Evolutionary conservation across 1,140 invertebrate species (phyloP), one percentile per base, ranked within the genome.

Genomic region (Cyrtorhinus lividipennis): DNA sequence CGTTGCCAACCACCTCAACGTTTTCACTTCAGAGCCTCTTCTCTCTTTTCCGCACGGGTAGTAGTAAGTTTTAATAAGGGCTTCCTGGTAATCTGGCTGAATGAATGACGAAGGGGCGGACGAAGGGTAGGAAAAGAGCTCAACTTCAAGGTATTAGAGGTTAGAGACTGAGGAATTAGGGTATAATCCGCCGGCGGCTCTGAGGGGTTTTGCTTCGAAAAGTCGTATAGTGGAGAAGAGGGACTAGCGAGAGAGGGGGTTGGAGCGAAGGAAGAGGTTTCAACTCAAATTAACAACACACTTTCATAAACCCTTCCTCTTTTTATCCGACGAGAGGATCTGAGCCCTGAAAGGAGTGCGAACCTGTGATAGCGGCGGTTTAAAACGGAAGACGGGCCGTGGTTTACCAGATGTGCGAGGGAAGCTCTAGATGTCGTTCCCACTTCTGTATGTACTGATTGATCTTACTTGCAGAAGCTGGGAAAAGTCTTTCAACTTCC

Each of bases 31-130:
- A n/a, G n/a, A n/a, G n/a, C n/a, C n/a, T 38, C 30, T 15, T 38
- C 30, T 15, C 30, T 15, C 15, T 38, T 38, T 38, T 38, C 30
- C 30, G 5, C 5, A 38, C 5, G 30, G 30, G 30, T 38, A 38
- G 30, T 38, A 38, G 30, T 38, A 38, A 38, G 30, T 38, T 38
- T 38, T 38, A 38, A 38, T 38, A 38, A 38, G 30, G 30, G 30
- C 30, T n/a, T n/a, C n/a, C 30, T 38, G 30, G 30, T 38, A 38
- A 38, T 80, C 78, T 70, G 78, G 79, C 71, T 80, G 79, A 75
- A 80, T 79, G 73, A 80, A 79, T 72, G 80, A 78, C 5, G 30
- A 38, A 38, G 30, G 30, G 75, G n/a, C n/a, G n/a, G n/a, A n/a
- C n/a, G n/a, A n/a, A n/a, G 5, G 30, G 30, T 8, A 38, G 30